These are phyloP conservation scores for Ormyrus pomaceus DNA, from an alignment of 2,888 invertebrate genomes.

Conservation along the genomic window DNA sequence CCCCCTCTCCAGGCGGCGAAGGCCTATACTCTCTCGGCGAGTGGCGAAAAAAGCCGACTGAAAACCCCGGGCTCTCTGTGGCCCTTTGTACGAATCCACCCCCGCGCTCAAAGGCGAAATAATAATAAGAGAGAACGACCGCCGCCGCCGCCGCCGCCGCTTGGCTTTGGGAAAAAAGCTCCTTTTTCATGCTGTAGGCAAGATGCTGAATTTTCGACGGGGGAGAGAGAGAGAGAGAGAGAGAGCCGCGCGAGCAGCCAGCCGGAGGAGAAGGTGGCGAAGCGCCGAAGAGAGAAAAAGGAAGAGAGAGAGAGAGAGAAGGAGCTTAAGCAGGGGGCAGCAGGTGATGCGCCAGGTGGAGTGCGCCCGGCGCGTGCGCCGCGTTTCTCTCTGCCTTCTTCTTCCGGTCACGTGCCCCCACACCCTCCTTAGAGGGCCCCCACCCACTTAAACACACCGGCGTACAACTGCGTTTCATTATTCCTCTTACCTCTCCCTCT, in stretches of 20 bases:
- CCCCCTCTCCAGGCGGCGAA: background rate
- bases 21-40: background rate
- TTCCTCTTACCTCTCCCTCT: conserved; percentile 53
- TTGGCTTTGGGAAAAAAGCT: background rate
- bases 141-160: no score
- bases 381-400: conserved; percentile 60
- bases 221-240: conserved; percentile 4
- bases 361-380: conserved; percentile 71
- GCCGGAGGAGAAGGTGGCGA: conserved; percentile 2
- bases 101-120: background rate
- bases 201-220: conserved; percentile 40
- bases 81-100: no score
- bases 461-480: conserved; percentile 55
- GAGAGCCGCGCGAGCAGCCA: conserved; percentile 11
- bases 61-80: no score
- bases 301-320: conserved; percentile 44
- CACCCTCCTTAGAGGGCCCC: conserved; percentile 58
- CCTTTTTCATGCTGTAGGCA: background rate
- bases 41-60: background rate
- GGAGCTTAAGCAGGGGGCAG: conserved; percentile 67
- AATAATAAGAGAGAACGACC: background rate
- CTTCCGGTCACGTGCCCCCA: conserved; percentile 70
- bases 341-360: conserved; percentile 75
- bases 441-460: conserved; percentile 54
- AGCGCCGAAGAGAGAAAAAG: conserved; percentile 39